phyloP scores from a whole-genome alignment of 2,888 invertebrate species.

The Microctonus aethiopoides region DNA sequence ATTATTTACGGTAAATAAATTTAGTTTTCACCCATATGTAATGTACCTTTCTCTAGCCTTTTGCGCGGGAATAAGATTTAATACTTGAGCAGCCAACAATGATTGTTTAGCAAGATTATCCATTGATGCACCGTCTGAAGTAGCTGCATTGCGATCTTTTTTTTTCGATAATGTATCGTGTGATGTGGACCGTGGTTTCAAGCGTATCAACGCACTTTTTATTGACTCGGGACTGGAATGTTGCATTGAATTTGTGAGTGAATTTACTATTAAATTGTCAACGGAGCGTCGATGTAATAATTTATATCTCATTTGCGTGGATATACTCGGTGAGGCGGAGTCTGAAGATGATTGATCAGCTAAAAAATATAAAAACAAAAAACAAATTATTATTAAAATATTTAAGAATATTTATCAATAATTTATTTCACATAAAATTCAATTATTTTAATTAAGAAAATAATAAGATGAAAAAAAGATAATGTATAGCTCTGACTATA shows the following conservation, averaged over 20 bases:
- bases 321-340: slow-evolving; percentile 59
- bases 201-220: slow-evolving; percentile 60
- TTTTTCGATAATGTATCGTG: slow-evolving; percentile 59
- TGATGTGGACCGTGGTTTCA: slow-evolving; percentile 61
- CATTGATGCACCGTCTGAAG: slow-evolving; percentile 66
- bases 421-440: not conserved
- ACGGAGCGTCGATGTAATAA: slow-evolving; percentile 62
- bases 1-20: not conserved
- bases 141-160: slow-evolving; percentile 50
- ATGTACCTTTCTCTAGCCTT: slow-evolving; percentile 81
- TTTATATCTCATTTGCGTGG: slow-evolving; percentile 52
- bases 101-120: slow-evolving; percentile 80
- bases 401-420: slow-evolving; percentile 28
- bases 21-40: not conserved
- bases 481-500: not conserved
- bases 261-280: slow-evolving; percentile 61
- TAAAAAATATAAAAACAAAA: slow-evolving; percentile 43
- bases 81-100: slow-evolving; percentile 81
- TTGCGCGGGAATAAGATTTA: slow-evolving; percentile 84
- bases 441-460: not conserved
- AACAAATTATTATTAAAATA: slow-evolving; percentile 16
- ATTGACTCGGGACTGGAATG: slow-evolving; percentile 65
- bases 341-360: slow-evolving; percentile 60
- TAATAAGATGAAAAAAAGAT: not conserved
- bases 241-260: slow-evolving; percentile 57